Evolutionary conservation across 2,888 invertebrate genomes (phyloP), one percentile per base, ranked within the genome.

Genomic region (Phasia obesa): DNA sequence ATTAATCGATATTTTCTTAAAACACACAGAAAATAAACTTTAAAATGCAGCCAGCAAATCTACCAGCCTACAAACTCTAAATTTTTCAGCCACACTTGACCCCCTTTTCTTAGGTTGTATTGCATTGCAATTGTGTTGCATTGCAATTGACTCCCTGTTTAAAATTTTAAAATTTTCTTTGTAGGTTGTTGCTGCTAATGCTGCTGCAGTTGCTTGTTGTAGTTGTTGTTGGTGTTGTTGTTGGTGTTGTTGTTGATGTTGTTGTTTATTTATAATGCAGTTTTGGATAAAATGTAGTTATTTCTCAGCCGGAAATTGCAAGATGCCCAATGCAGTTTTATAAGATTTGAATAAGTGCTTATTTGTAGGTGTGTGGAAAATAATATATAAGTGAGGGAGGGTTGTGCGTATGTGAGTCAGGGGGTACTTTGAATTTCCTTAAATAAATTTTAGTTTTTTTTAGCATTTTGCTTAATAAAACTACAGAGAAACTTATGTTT

Each of bases 1-100:
- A 76, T 70, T 67, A 79, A 73, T 73, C 79, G 65, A 79, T 79
- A 79, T 67, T 67, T 78, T 79, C 71, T 59, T 79, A 35, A 53
- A 73, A 73, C 25, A 42, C 21, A 77, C 25, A 42, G 27, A 77
- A 69, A 75, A 67, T 67, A 65, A 67, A 67, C 17, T 75, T 49
- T 38, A n/a, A 60, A 77, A 76, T 62, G 57, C 69, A 53, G 21
- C 53, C 17, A 21, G 23, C 59, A 19, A n/a, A n/a, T n/a, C 4
- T 7, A 31, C 19, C n/a, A 25, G n/a, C 19, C n/a, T 6, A 35
- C 65, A 74, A 49, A 65, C 35, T 11, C 35, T 27, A 42, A 17
- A 42, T 35, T 17, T 19, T 49, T n/a, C 17, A 25, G n/a, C 27
- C 3, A n/a, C 42, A 42, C 27, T n/a, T 13, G 31, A 21, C 21